Evolutionary conservation across 2,797 vertebrate species (phyloP).

Genomic region (Myripristis jacobus): DNA sequence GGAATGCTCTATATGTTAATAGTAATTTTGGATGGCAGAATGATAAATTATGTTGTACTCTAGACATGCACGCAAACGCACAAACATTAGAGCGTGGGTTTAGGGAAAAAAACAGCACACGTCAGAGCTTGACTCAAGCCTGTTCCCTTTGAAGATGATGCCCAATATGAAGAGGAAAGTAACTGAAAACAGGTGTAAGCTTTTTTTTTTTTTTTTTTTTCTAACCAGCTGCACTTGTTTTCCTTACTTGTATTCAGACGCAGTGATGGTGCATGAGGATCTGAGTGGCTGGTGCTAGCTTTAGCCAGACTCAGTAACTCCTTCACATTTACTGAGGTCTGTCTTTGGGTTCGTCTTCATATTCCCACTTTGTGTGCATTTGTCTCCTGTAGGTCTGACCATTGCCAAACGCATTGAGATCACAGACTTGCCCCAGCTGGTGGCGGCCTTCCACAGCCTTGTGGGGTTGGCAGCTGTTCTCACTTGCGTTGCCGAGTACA

Average conservation of each 20-base stretch:
- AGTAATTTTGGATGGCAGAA: constrained; percentile 47
- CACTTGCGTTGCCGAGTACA: constrained; percentile 79
- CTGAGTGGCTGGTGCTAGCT: constrained; percentile 21
- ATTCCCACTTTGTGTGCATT: neutral
- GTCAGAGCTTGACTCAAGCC: constrained; percentile 31
- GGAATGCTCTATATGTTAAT: constrained; percentile 52
- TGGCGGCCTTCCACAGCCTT: constrained; percentile 88
- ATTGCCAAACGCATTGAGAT: constrained; percentile 88
- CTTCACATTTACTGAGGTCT: neutral
- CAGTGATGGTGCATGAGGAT: constrained; percentile 31
- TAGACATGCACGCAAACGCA: neutral
- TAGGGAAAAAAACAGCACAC: constrained; percentile 31
- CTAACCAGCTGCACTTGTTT: neutral
- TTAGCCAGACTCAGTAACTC: constrained; percentile 25
- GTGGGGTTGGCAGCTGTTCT: constrained; percentile 84
- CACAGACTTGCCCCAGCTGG: constrained; percentile 85
- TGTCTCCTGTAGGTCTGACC: constrained; percentile 78
- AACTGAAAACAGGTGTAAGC: constrained; percentile 64
- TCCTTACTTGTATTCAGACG: constrained; percentile 18
- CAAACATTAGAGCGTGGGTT: constrained; percentile 37
- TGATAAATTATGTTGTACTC: constrained; percentile 58
- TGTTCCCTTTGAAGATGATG: constrained; percentile 55
- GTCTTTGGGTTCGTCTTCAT: neutral
- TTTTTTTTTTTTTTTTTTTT: constrained; percentile 12
- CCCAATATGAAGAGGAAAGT: constrained; percentile 32